Evolutionary conservation across 2,113 vertebrate genomes (phyloP).

Genomic region (Syngnathus scovelli): DNA sequence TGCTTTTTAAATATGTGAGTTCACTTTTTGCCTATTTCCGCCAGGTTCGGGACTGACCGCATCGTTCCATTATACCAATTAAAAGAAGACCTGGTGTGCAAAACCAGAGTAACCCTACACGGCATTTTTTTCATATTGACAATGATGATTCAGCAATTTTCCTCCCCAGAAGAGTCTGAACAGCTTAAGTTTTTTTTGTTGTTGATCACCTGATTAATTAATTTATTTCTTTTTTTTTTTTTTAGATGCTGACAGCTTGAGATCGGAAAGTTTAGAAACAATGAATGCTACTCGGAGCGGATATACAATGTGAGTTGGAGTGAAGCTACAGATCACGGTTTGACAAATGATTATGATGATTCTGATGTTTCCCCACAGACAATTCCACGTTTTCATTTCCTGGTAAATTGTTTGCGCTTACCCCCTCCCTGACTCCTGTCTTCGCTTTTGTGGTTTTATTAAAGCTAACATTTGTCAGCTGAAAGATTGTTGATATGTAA

Average conservation of each 20-base stretch:
- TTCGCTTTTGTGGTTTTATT: slow-evolving; percentile 70
- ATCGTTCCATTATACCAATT: slow-evolving; percentile 81
- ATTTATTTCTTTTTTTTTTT: neutral
- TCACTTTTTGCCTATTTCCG: neutral
- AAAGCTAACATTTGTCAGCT: slow-evolving; percentile 78
- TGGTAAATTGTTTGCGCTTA: slow-evolving; percentile 58
- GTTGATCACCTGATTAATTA: too few relatives aligned
- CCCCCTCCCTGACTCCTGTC: slow-evolving; percentile 42
- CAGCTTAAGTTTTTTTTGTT: too few relatives aligned
- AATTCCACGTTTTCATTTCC: slow-evolving; percentile 83
- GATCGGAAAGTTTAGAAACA: slow-evolving; percentile 38
- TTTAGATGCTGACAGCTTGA: slow-evolving; percentile 11
- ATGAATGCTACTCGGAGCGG: slow-evolving; percentile 18
- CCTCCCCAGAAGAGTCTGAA: slow-evolving; percentile 6
- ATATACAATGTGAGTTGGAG: slow-evolving; percentile 29
- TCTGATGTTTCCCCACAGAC: slow-evolving; percentile 61
- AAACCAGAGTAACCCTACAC: slow-evolving; percentile 50
- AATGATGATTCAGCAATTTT: slow-evolving; percentile 12
- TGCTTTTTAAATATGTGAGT: neutral
- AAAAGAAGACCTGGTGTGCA: slow-evolving; percentile 69
- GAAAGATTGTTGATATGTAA: slow-evolving; percentile 87
- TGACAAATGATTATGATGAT: slow-evolving; percentile 74
- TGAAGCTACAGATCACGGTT: slow-evolving; percentile 58
- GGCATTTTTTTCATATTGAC: neutral
- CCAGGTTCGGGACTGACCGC: slow-evolving; percentile 76